These are phyloP conservation scores for Eupelmus urozonus DNA, from an alignment of 2,888 invertebrate species.

Conservation along the genomic window DNA sequence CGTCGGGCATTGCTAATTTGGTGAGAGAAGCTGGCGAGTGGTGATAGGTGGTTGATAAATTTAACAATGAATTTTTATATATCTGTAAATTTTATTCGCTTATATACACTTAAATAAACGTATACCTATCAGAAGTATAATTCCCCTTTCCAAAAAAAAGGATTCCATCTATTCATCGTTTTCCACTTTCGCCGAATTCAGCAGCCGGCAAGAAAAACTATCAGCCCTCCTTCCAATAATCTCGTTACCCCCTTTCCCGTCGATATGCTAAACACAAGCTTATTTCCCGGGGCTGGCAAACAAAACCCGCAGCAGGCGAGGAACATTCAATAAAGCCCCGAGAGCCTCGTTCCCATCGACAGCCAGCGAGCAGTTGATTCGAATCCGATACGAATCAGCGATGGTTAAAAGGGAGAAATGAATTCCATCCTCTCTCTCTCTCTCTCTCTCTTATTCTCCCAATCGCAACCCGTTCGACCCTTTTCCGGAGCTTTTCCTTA, in stretches of 20 bases:
- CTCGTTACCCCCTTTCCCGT: conserved; percentile 13
- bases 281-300: background rate
- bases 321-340: conserved; percentile 48
- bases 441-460: conserved; percentile 56
- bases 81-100: no score
- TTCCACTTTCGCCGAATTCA: no score
- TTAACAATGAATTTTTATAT: no score
- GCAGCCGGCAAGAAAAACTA: no score
- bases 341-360: conserved; percentile 17
- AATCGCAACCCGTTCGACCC: conserved; percentile 63
- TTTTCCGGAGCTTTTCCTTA: conserved; percentile 65
- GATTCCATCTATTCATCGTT: no score
- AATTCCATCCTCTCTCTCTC: conserved; percentile 24
- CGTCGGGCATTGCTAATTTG: no score
- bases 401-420: conserved; percentile 52
- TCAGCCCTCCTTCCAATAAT: background rate
- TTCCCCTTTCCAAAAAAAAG: no score
- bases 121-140: no score
- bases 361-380: conserved; percentile 31
- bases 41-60: no score
- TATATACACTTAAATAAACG: no score
- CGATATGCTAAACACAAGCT: conserved; percentile 37
- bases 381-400: conserved; percentile 53
- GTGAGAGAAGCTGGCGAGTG: no score
- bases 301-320: background rate